phyloP scores from a whole-genome alignment of 2,888 invertebrate genomes.

The Melieria picta region DNA sequence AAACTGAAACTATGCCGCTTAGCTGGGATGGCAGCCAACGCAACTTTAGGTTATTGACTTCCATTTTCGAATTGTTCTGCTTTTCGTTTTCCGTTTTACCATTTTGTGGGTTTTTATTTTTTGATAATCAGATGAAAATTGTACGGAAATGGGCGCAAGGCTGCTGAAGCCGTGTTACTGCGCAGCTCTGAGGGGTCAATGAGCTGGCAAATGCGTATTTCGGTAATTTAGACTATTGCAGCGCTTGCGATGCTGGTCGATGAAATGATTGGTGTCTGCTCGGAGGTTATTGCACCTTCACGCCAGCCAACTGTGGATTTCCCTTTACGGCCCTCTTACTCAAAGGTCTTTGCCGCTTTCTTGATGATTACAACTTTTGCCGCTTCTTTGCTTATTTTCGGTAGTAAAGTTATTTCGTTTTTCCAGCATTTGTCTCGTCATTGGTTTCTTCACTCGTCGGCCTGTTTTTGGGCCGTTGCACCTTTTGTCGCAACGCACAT shows the following conservation, averaged over 20 bases:
- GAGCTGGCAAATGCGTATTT: no score
- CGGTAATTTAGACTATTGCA: no score
- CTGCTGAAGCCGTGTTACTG: no score
- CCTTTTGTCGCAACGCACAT: background rate
- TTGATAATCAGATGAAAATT: background rate
- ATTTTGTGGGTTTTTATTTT: background rate
- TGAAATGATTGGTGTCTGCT: background rate
- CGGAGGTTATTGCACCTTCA: constrained; percentile 21
- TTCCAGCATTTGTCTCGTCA: no score
- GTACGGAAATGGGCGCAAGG: no score
- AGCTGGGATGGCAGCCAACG: background rate
- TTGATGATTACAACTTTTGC: background rate
- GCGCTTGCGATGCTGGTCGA: no score
- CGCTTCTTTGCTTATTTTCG: background rate
- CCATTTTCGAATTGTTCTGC: background rate
- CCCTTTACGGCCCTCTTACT: background rate
- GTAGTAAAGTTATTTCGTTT: background rate
- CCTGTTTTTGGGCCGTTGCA: background rate
- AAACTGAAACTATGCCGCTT: no score
- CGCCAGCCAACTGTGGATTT: background rate
- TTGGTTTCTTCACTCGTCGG: no score
- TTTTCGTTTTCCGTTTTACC: background rate
- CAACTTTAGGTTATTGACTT: constrained; percentile 24
- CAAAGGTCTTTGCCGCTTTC: no score
- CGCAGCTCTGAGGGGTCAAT: no score